These are phyloP conservation scores for Cataglyphis livida DNA, from an alignment of 2,888 invertebrate genomes.

Conservation along the genomic window DNA sequence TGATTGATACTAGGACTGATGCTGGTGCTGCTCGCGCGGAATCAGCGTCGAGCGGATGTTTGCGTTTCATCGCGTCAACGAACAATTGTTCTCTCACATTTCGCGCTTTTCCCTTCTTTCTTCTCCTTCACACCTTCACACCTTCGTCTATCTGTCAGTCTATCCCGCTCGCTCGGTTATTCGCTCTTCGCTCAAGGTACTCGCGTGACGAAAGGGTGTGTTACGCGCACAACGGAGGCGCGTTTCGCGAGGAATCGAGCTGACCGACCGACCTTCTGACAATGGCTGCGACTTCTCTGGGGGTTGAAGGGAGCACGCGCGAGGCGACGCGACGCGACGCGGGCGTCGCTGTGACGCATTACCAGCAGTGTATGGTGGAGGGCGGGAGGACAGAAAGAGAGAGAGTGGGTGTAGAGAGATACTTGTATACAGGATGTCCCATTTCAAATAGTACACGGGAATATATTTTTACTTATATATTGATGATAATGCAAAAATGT, in stretches of 20 bases:
- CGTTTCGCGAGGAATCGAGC: constrained; percentile 69
- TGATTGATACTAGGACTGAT: background rate
- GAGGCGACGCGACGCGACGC: constrained; percentile 61
- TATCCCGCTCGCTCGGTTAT: background rate
- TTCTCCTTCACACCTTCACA: background rate
- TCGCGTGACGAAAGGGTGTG: constrained; percentile 34
- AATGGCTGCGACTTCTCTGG: constrained; percentile 72
- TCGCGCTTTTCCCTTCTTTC: background rate
- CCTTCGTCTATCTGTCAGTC: background rate
- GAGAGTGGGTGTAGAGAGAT: constrained; percentile 44
- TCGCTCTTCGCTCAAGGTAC: background rate
- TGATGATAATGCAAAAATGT: background rate
- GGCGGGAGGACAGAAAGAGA: constrained; percentile 24
- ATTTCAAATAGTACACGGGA: background rate
- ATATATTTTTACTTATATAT: background rate
- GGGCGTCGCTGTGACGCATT: constrained; percentile 54
- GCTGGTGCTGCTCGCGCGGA: constrained; percentile 24
- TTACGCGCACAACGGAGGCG: constrained; percentile 54
- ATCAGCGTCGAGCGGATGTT: constrained; percentile 43
- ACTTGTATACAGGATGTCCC: background rate
- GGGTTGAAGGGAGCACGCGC: constrained; percentile 79
- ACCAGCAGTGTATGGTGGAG: constrained; percentile 31
- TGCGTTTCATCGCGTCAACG: constrained; percentile 49
- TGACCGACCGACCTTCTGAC: constrained; percentile 72
- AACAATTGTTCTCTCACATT: constrained; percentile 29